These are phyloP conservation scores for Strigamia maritima DNA, from an alignment of 2,888 invertebrate species.

Conservation along the genomic window DNA sequence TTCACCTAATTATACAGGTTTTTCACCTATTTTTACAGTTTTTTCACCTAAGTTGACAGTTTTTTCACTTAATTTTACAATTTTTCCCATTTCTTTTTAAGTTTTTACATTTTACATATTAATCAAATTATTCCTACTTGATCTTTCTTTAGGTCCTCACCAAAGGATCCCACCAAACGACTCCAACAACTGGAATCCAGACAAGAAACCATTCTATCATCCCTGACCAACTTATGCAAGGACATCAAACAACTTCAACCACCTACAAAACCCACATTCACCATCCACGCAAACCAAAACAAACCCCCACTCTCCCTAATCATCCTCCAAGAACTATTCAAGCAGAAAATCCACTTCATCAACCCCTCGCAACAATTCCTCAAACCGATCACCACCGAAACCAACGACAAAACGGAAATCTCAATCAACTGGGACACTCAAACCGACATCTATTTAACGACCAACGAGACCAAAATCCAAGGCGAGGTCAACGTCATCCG, in stretches of 20 bases:
- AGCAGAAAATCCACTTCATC: neutral
- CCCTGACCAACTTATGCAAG: neutral
- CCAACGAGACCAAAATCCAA: constrained; percentile 45
- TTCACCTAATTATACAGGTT: too few species aligned
- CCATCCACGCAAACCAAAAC: neutral
- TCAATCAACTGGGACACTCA: neutral
- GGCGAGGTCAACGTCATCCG: constrained; percentile 52
- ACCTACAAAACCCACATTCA: neutral
- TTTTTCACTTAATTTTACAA: too few species aligned
- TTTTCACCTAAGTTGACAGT: too few species aligned
- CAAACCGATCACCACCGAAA: neutral
- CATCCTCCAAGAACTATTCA: neutral
- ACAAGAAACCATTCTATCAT: neutral
- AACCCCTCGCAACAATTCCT: neutral
- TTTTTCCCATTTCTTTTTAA: too few species aligned
- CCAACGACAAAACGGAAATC: neutral
- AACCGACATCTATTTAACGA: neutral
- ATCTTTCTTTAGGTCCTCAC: neutral
- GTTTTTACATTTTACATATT: too few species aligned
- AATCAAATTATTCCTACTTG: too few species aligned
- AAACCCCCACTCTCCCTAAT: neutral
- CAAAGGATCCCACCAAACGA: neutral
- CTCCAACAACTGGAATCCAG: neutral
- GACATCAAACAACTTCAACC: neutral
- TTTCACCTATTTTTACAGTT: too few species aligned